phyloP scores from a whole-genome alignment of 2,888 invertebrate genomes.

The Amphipoea lucens region DNA sequence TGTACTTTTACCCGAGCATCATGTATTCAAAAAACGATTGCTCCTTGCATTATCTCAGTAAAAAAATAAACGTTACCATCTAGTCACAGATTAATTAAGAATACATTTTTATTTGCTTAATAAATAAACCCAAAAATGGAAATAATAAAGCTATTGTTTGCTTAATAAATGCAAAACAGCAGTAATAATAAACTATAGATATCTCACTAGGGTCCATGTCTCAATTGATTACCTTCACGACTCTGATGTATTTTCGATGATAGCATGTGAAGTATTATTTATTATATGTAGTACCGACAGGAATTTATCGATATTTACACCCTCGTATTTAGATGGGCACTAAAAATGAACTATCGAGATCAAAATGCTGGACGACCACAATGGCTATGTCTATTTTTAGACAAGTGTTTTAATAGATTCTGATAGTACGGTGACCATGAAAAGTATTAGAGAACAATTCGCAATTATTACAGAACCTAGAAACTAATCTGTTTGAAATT shows the following conservation, averaged over 20 bases:
- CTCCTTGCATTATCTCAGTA: constrained; percentile 20
- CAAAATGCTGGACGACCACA: constrained; percentile 70
- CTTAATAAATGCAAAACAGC: not conserved
- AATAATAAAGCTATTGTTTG: not conserved
- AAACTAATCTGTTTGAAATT: not conserved
- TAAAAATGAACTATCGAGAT: constrained; percentile 68
- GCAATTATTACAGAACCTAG: not conserved
- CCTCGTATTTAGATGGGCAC: constrained; percentile 65
- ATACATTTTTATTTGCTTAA: not conserved
- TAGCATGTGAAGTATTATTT: constrained; percentile 21
- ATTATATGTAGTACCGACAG: constrained; percentile 20
- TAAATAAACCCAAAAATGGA: not conserved
- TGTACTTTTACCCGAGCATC: constrained; percentile 21
- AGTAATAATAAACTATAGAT: not conserved
- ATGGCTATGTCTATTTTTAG: constrained; percentile 75
- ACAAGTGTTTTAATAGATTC: constrained; percentile 75
- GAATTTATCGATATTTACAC: constrained; percentile 62
- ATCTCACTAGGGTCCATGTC: not conserved
- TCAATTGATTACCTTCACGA: constrained; percentile 1
- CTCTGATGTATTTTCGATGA: not conserved
- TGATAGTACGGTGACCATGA: constrained; percentile 65
- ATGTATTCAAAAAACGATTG: constrained; percentile 16
- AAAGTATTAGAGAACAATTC: constrained; percentile 19
- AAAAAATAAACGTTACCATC: not conserved
- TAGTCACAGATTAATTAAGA: not conserved